A percentile compares a stretch with the other conserved stretches of the same genome.
phyloP scores from a whole-genome alignment of 1,140 invertebrate genomes.

The Apis cerana region DNA sequence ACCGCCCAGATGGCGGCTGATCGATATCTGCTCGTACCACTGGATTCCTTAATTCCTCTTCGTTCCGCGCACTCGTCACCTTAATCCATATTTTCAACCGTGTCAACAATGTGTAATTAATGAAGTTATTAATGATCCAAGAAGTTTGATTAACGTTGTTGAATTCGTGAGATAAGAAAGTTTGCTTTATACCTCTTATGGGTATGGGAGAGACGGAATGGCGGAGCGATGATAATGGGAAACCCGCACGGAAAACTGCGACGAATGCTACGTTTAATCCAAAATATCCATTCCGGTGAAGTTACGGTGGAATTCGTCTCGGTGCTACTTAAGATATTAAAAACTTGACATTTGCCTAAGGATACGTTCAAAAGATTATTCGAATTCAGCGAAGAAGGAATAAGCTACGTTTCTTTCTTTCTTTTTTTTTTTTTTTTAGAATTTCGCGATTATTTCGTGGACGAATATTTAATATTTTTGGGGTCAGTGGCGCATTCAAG shows the following conservation, averaged over 20 bases:
- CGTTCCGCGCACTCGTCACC: neutral
- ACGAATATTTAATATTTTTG: neutral
- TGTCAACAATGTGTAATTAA: neutral
- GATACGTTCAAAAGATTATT: too few relatives aligned
- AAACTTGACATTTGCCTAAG: too few relatives aligned
- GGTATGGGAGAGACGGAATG: too few relatives aligned
- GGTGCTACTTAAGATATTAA: too few relatives aligned
- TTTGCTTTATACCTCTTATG: neutral
- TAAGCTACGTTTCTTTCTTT: neutral
- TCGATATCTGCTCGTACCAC: neutral
- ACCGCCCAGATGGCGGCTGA: neutral
- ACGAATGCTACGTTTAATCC: neutral
- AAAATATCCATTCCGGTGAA: neutral
- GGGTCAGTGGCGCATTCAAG: too few relatives aligned
- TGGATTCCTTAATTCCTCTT: too few relatives aligned
- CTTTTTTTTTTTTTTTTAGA: neutral
- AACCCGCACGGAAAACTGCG: neutral
- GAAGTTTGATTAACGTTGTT: neutral
- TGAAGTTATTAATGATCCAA: neutral
- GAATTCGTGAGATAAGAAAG: neutral
- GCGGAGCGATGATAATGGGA: neutral
- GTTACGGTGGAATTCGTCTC: conserved; percentile 41
- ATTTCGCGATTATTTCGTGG: neutral
- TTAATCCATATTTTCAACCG: neutral
- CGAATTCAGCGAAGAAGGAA: too few relatives aligned